Evolutionary conservation across 1,140 invertebrate species (phyloP).

Genomic region (Philopotamus ludificatus): DNA sequence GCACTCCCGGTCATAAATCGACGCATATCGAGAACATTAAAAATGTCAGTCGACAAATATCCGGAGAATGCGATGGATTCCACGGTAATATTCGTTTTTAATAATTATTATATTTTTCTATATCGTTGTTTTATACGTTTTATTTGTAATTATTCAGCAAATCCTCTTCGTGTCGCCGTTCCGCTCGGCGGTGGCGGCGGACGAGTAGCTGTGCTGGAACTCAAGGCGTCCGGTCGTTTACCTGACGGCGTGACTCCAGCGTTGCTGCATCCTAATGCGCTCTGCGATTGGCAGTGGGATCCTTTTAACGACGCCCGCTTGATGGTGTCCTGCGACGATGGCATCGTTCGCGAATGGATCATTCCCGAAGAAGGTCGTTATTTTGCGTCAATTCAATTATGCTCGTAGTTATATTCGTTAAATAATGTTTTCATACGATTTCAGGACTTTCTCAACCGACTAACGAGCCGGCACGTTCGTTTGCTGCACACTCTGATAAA

Average conservation of each 20-base stretch:
- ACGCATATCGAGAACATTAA: conserved; percentile 90
- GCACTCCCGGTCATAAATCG: conserved; percentile 84
- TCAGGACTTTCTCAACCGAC: conserved; percentile 58
- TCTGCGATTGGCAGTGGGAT: conserved; percentile 93
- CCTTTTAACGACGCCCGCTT: conserved; percentile 80
- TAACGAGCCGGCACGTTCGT: conserved; percentile 61
- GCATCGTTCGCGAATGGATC: conserved; percentile 83
- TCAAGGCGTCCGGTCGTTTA: conserved; percentile 74
- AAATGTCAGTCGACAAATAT: conserved; percentile 86
- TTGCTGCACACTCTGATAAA: conserved; percentile 83
- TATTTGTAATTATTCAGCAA: conserved; percentile 59
- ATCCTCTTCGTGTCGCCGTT: conserved; percentile 80
- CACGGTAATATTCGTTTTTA: conserved; percentile 62
- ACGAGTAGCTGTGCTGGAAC: conserved; percentile 83
- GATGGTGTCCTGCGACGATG: conserved; percentile 87
- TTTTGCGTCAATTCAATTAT: conserved; percentile 22
- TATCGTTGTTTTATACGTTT: background rate
- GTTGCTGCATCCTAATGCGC: conserved; percentile 82
- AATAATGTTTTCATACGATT: conserved; percentile 2
- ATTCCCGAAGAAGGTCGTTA: conserved; percentile 60
- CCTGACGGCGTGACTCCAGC: conserved; percentile 77
- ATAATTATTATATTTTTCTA: background rate
- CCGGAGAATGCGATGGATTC: conserved; percentile 92
- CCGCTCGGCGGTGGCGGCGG: conserved; percentile 86
- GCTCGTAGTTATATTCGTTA: background rate